Percentiles rank a stretch among this genome's conserved stretches.
These are phyloP conservation scores for Platycercus adscitus DNA, from an alignment of 2,113 vertebrate genomes.

Conservation along the genomic window DNA sequence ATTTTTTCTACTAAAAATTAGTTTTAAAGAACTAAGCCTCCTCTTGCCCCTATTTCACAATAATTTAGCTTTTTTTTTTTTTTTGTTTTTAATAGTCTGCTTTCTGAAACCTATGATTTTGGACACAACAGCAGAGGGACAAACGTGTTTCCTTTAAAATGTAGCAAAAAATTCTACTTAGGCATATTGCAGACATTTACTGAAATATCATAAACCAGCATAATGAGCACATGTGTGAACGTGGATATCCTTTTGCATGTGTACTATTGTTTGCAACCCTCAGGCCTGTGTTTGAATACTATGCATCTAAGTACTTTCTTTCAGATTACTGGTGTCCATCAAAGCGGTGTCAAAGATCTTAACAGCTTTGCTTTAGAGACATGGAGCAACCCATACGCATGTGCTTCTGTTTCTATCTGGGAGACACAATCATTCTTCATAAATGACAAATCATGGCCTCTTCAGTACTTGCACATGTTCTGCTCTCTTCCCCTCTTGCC, in stretches of 20 bases:
- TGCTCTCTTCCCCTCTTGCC: background rate
- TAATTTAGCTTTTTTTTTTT: background rate
- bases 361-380: background rate
- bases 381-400: background rate
- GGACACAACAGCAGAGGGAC: background rate
- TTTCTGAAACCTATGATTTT: background rate
- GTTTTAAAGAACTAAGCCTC: background rate
- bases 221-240: fast-evolving
- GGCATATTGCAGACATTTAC: background rate
- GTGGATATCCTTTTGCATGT: background rate
- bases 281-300: background rate
- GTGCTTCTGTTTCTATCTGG: background rate
- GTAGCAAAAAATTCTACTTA: background rate
- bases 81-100: background rate
- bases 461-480: background rate
- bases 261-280: background rate
- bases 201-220: background rate
- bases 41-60: background rate
- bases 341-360: background rate
- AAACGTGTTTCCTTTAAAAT: background rate
- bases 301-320: background rate
- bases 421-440: background rate
- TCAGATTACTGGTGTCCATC: background rate
- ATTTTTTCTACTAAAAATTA: background rate
- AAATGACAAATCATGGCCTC: slow-evolving; percentile 39